Conservation (phyloP, 1,140 invertebrate genomes). For the Trichonephila clavata region DNA sequence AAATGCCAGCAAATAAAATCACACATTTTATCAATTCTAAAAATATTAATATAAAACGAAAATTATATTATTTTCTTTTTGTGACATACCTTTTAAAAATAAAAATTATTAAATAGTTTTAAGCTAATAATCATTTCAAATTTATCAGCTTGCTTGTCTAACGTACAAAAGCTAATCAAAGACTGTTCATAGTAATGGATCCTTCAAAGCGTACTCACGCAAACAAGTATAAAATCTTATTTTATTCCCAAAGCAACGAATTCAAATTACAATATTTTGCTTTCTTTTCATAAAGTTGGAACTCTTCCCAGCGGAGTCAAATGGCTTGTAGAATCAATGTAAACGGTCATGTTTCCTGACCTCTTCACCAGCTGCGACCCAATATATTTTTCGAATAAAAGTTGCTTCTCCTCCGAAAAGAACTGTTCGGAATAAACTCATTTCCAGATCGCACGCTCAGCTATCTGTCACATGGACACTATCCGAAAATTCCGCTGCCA, state of each 20-base stretch:
- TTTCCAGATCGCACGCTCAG: constrained; percentile 13
- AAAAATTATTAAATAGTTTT: too few species aligned
- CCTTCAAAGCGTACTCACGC: too few species aligned
- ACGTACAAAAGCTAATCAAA: too few species aligned
- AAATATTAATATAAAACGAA: too few species aligned
- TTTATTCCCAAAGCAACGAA: background rate
- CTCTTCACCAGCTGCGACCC: constrained; percentile 24
- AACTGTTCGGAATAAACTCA: background rate
- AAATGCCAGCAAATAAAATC: too few species aligned
- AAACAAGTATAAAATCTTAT: background rate
- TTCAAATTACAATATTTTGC: background rate
- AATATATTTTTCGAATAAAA: constrained; percentile 28
- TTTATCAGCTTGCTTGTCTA: too few species aligned
- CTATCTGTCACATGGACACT: constrained; percentile 12
- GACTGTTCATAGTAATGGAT: too few species aligned
- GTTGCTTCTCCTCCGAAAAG: background rate
- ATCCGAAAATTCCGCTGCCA: constrained; percentile 1
- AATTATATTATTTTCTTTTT: too few species aligned
- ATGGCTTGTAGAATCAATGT: background rate
- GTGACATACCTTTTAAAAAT: too few species aligned
- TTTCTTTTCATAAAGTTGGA: background rate
- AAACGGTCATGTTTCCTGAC: constrained; percentile 27
- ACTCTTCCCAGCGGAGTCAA: background rate
- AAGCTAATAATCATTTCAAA: too few species aligned
- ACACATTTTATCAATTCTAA: too few species aligned